Percentiles rank a stretch among this genome's conserved stretches.
Conservation (phyloP, 2,113 vertebrate genomes). For the Crotophaga sulcirostris region DNA sequence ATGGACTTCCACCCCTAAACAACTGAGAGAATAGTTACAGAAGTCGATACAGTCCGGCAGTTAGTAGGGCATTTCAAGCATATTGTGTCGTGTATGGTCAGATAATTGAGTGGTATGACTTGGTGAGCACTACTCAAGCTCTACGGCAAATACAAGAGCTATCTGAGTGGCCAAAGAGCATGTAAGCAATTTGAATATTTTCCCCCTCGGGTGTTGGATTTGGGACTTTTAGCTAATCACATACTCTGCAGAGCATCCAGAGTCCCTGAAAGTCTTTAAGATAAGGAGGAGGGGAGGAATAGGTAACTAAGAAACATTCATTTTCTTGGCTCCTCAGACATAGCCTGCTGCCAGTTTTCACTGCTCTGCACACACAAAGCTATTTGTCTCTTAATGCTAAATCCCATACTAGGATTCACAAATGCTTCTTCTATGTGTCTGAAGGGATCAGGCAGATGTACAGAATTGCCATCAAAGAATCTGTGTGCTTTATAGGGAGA, state of each 20-base stretch:
- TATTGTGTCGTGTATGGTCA: not conserved
- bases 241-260: not conserved
- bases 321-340: not conserved
- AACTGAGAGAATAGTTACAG: not conserved
- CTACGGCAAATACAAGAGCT: not conserved
- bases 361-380: not conserved
- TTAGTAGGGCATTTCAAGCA: not conserved
- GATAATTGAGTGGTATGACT: not conserved
- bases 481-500: not conserved
- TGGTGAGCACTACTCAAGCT: not conserved
- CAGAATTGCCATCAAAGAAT: not conserved
- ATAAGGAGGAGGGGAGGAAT: not conserved
- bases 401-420: not conserved
- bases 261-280: conserved; percentile 15
- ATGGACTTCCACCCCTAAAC: not conserved
- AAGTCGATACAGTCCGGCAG: not conserved
- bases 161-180: not conserved
- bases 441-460: not conserved
- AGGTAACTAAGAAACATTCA: conserved; percentile 2
- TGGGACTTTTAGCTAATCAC: not conserved
- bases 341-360: conserved; percentile 18
- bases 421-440: not conserved
- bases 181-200: not conserved
- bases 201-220: not conserved
- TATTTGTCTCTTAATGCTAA: conserved; percentile 17